These are phyloP conservation scores for Nyctibius bracteatus DNA, from an alignment of 2,113 vertebrate genomes.

Conservation along the genomic window DNA sequence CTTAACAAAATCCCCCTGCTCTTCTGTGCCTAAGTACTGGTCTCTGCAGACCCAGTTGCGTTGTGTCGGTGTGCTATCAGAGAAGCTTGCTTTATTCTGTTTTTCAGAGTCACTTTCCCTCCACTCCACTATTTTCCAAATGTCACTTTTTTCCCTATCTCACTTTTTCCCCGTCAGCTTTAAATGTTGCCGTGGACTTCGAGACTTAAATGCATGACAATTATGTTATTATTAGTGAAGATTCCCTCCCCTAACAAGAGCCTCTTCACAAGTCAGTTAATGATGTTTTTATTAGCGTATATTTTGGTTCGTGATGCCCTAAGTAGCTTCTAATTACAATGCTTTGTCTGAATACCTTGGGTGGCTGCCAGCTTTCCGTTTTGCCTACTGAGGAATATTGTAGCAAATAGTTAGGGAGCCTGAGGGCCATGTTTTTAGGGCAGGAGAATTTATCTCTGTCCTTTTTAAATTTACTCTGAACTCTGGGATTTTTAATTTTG, in stretches of 20 bases:
- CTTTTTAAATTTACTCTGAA: background rate
- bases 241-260: background rate
- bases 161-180: background rate
- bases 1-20: background rate
- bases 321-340: slow-evolving; percentile 52
- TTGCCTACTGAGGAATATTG: slow-evolving; percentile 1
- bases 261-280: background rate
- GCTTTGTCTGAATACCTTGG: slow-evolving; percentile 29
- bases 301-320: slow-evolving; percentile 16
- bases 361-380: slow-evolving; percentile 35
- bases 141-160: background rate
- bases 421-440: background rate
- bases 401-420: background rate
- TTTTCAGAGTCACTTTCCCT: background rate
- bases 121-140: background rate
- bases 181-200: background rate
- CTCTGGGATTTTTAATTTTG: background rate
- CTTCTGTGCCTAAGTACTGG: background rate
- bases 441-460: background rate
- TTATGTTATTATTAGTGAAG: background rate
- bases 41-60: background rate
- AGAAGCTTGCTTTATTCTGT: background rate
- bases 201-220: background rate
- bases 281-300: slow-evolving; percentile 40
- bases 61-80: background rate